A percentile compares a stretch with the other conserved stretches of the same genome.
phyloP scores from a whole-genome alignment of 2,113 vertebrate genomes.

The Myiozetetes cayanensis region DNA sequence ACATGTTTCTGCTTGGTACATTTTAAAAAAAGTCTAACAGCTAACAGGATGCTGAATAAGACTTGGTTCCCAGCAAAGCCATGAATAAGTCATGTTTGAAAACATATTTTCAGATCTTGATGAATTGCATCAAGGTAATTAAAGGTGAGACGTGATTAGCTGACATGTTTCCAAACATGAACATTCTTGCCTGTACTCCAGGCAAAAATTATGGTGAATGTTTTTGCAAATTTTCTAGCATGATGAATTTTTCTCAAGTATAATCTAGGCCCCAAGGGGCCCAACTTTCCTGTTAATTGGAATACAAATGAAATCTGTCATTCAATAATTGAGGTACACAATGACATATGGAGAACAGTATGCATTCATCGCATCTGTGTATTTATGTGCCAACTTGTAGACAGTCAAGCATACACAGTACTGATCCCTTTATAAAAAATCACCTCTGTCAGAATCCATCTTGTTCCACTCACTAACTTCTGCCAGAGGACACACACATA shows the following conservation, averaged over 20 bases:
- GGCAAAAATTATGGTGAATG: constrained; percentile 32
- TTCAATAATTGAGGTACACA: constrained; percentile 19
- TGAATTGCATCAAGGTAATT: constrained; percentile 49
- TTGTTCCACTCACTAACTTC: background rate
- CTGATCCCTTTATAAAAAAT: background rate
- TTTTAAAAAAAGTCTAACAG: background rate
- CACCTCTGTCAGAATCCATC: background rate
- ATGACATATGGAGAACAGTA: background rate
- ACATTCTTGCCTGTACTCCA: constrained; percentile 44
- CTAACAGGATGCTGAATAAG: background rate
- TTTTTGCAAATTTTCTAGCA: constrained; percentile 27
- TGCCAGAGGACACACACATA: background rate
- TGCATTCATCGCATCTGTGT: background rate
- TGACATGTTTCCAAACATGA: constrained; percentile 53
- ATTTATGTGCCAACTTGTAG: background rate
- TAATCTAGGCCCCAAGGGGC: background rate
- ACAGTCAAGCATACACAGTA: background rate
- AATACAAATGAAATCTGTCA: constrained; percentile 51
- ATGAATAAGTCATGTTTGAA: constrained; percentile 35
- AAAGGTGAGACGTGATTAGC: constrained; percentile 52
- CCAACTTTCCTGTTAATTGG: constrained; percentile 31
- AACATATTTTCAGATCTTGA: constrained; percentile 28
- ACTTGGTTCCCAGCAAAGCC: constrained; percentile 19
- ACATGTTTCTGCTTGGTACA: constrained; percentile 1
- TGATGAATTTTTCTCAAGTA: constrained; percentile 42